A percentile compares a stretch with the other conserved stretches of the same genome.
phyloP scores from a whole-genome alignment of 2,113 vertebrate genomes.

The Paedocypris sp. region DNA sequence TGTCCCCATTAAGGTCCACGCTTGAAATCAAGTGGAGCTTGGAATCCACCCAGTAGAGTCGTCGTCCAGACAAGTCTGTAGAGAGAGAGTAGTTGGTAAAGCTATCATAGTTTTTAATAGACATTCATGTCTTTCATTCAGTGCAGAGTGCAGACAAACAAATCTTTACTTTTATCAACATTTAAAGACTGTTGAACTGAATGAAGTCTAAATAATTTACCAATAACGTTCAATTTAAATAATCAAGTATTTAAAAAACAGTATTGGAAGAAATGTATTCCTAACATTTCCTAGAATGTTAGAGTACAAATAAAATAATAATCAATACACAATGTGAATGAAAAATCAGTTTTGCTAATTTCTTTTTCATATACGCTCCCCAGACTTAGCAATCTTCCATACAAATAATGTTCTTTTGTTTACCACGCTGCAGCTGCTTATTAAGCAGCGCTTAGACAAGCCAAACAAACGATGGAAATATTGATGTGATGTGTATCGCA shows the following conservation, averaged over 20 bases:
- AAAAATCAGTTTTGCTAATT: neutral
- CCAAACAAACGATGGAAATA: slow-evolving; percentile 51
- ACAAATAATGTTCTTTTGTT: slow-evolving; percentile 37
- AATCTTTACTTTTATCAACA: neutral
- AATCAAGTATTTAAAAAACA: no score
- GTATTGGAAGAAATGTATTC: no score
- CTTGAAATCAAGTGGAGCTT: slow-evolving; percentile 92
- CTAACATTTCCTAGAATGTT: no score
- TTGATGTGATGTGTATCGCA: no score
- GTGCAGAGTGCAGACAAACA: neutral
- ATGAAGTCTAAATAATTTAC: no score
- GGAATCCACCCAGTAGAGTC: slow-evolving; percentile 97
- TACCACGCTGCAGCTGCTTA: slow-evolving; percentile 42
- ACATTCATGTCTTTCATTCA: slow-evolving; percentile 3
- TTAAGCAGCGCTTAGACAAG: slow-evolving; percentile 45
- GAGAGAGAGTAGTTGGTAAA: no score
- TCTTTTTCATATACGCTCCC: slow-evolving; percentile 31
- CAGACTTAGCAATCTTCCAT: slow-evolving; percentile 45
- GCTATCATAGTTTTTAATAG: neutral
- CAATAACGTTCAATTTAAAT: no score
- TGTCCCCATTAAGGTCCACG: slow-evolving; percentile 82
- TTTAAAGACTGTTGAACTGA: no score
- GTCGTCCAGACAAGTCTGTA: slow-evolving; percentile 84
- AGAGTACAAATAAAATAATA: no score
- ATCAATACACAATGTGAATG: no score